These are phyloP conservation scores for Halocynthia aurantium DNA, from an alignment of 23 tunicate species.

Conservation along the genomic window DNA sequence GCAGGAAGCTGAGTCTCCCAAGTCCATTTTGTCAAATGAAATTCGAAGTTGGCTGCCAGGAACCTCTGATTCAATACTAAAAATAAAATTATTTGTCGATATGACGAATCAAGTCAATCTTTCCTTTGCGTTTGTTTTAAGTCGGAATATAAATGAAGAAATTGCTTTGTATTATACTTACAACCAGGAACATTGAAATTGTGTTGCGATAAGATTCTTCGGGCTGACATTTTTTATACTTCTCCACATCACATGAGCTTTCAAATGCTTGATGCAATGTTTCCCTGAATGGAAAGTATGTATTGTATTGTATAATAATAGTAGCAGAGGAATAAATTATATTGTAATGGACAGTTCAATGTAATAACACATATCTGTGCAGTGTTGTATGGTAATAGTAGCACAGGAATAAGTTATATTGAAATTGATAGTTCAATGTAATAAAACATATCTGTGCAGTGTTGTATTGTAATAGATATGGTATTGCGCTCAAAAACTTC, in stretches of 20 bases:
- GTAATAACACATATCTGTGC: too few species aligned
- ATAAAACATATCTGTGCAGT: too few species aligned
- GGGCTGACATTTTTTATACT: not conserved
- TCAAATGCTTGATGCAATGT: constrained; percentile 12
- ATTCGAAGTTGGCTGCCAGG: not conserved
- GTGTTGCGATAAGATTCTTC: constrained; percentile 1
- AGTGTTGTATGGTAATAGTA: too few species aligned
- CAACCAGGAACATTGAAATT: constrained; percentile 26
- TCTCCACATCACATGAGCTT: constrained; percentile 7
- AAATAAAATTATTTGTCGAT: not conserved
- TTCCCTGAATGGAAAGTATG: constrained; percentile 1
- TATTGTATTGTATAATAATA: too few species aligned
- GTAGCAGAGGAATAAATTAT: too few species aligned
- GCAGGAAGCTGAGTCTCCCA: not conserved
- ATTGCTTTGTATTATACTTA: not conserved
- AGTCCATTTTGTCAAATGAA: constrained; percentile 14
- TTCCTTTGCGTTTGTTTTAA: too few species aligned
- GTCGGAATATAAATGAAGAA: not conserved
- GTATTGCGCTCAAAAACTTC: too few species aligned
- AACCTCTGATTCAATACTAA: constrained; percentile 9
- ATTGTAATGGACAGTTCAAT: too few species aligned
- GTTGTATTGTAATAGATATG: too few species aligned
- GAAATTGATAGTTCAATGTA: too few species aligned
- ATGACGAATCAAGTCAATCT: not conserved
- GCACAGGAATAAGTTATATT: too few species aligned